Percentiles rank a stretch among this genome's conserved stretches.
phyloP scores from a whole-genome alignment of 2,888 invertebrate species.

The Drosophila austrosaltans region DNA sequence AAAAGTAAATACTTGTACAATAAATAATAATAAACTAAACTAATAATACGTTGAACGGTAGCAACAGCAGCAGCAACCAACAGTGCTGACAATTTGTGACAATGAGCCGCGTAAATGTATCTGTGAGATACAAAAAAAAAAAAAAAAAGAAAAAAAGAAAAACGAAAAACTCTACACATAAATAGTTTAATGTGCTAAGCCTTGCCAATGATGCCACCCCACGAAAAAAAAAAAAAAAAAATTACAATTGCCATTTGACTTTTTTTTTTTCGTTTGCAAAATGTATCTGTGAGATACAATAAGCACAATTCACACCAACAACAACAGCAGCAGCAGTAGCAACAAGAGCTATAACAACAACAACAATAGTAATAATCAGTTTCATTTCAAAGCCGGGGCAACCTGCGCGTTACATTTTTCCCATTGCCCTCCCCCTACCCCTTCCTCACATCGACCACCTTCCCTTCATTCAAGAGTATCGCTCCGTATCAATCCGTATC shows the following conservation, averaged over 20 bases:
- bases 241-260: slow-evolving; percentile 68
- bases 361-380: slow-evolving; percentile 78
- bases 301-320: slow-evolving; percentile 71
- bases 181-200: slow-evolving; percentile 78
- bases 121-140: slow-evolving; percentile 55
- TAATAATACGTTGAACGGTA: slow-evolving; percentile 64
- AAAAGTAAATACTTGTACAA: slow-evolving; percentile 68
- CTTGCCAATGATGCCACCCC: slow-evolving; percentile 75
- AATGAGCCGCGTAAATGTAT: slow-evolving; percentile 64
- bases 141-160: slow-evolving; percentile 42
- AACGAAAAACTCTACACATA: slow-evolving; percentile 68
- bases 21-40: slow-evolving; percentile 78
- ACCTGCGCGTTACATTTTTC: slow-evolving; percentile 74
- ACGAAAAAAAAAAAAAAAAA: slow-evolving; percentile 61
- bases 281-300: slow-evolving; percentile 74
- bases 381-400: slow-evolving; percentile 68
- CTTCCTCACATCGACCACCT: not conserved
- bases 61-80: slow-evolving; percentile 40
- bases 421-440: slow-evolving; percentile 47
- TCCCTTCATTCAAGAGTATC: not conserved
- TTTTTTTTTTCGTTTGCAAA: slow-evolving; percentile 60
- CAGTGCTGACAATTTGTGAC: slow-evolving; percentile 69
- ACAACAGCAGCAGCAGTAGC: slow-evolving; percentile 25
- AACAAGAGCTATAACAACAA: slow-evolving; percentile 44
- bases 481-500: slow-evolving; percentile 3